These are phyloP conservation scores for Pundamilia nyererei DNA, from an alignment of 2,113 vertebrate genomes.

Conservation along the genomic window DNA sequence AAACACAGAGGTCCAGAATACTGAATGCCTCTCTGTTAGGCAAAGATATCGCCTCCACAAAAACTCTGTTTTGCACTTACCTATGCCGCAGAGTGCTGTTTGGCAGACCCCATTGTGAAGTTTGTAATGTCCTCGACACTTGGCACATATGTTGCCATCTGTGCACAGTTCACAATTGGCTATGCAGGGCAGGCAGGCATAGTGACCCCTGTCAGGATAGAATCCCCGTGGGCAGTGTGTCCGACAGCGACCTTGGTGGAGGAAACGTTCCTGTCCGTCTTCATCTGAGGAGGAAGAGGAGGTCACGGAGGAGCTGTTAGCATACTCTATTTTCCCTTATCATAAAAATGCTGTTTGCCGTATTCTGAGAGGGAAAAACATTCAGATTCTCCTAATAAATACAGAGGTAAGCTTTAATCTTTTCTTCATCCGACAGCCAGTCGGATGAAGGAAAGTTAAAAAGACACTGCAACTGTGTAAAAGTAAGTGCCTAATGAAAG, in stretches of 20 bases:
- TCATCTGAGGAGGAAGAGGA: conserved; percentile 60
- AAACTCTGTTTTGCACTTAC: conserved; percentile 34
- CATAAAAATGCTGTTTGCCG: background rate
- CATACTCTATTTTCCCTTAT: background rate
- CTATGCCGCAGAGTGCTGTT: conserved; percentile 53
- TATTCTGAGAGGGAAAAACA: conserved; percentile 2
- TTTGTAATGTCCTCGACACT: conserved; percentile 74
- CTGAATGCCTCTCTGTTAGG: background rate
- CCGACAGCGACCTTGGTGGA: conserved; percentile 73
- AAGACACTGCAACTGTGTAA: background rate
- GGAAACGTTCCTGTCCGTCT: conserved; percentile 73
- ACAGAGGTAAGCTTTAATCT: background rate
- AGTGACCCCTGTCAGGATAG: conserved; percentile 70
- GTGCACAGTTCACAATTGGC: conserved; percentile 78
- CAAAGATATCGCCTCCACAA: background rate
- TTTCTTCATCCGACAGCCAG: background rate
- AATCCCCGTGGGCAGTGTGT: conserved; percentile 72
- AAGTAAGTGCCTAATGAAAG: background rate
- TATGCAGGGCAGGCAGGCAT: conserved; percentile 71
- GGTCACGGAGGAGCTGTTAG: conserved; percentile 14
- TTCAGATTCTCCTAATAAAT: background rate
- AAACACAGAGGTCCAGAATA: background rate
- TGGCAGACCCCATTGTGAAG: conserved; percentile 71
- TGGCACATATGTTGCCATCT: conserved; percentile 71
- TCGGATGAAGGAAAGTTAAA: background rate